Evolutionary conservation across 2,113 vertebrate genomes (phyloP).

Genomic region (Spea multiplicata): DNA sequence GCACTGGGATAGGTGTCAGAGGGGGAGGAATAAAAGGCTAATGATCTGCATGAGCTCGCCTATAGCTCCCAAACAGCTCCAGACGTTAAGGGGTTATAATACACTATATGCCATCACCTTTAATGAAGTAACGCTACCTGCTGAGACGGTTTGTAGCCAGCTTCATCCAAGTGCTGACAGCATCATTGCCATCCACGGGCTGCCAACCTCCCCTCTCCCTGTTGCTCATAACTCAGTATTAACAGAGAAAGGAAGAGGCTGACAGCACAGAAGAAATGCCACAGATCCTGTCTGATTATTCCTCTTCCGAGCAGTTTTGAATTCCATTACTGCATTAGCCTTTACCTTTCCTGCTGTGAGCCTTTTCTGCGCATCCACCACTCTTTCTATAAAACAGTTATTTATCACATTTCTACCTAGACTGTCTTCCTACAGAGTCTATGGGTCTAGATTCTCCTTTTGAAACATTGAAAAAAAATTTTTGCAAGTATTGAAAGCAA

Average conservation of each 20-base stretch:
- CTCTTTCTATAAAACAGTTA: not conserved
- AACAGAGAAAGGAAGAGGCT: not conserved
- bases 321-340: constrained; percentile 7
- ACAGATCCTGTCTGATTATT: not conserved
- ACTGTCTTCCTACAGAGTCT: not conserved
- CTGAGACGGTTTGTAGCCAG: constrained; percentile 21
- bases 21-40: constrained; percentile 29
- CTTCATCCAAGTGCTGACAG: constrained; percentile 32
- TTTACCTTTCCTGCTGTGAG: not conserved
- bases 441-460: not conserved
- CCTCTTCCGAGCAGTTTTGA: not conserved
- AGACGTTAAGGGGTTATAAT: constrained; percentile 38
- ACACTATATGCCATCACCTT: constrained; percentile 33
- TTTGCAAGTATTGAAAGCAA: not conserved
- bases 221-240: not conserved
- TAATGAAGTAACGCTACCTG: constrained; percentile 14
- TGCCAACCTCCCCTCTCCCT: not conserved
- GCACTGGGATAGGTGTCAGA: constrained; percentile 19
- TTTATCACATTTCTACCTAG: not conserved
- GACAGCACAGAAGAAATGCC: not conserved
- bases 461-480: not conserved
- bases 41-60: constrained; percentile 43
- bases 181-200: constrained; percentile 20
- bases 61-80: constrained; percentile 36
- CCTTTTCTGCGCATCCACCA: not conserved